phyloP scores from a whole-genome alignment of 2,797 vertebrate species.

The Varecia variegata region DNA sequence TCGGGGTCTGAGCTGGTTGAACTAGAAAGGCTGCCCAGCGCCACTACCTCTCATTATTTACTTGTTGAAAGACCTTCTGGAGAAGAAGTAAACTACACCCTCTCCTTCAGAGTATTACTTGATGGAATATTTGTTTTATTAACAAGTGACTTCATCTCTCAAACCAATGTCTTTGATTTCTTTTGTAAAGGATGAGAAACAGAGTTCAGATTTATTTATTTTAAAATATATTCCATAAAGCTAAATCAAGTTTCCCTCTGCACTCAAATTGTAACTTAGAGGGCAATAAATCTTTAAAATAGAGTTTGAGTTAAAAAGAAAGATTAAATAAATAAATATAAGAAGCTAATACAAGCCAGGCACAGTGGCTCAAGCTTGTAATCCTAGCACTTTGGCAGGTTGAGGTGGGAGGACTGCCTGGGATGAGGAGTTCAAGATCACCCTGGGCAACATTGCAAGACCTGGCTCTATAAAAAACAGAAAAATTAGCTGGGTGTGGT shows the following conservation, averaged over 20 bases:
- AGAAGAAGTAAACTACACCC: neutral
- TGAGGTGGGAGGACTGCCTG: no score
- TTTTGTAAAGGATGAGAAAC: neutral
- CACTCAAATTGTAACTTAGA: neutral
- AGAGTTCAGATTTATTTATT: neutral
- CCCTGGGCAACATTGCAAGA: neutral
- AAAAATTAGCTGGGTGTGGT: no score
- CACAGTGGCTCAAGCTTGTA: no score
- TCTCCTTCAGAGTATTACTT: neutral
- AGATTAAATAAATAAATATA: constrained; percentile 24
- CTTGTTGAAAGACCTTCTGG: neutral
- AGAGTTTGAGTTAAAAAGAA: neutral
- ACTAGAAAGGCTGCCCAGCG: neutral
- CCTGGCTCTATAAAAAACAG: neutral
- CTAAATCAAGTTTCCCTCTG: neutral
- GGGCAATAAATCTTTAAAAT: constrained; percentile 41
- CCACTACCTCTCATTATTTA: neutral
- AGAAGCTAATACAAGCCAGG: neutral
- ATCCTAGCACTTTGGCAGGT: no score
- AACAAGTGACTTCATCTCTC: neutral
- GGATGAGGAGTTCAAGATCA: no score
- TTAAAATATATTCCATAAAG: neutral
- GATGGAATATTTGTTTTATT: neutral
- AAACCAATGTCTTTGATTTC: neutral
- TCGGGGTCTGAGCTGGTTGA: neutral